Evolutionary conservation across 2,113 vertebrate genomes (phyloP).

Genomic region (Percopsis transmontana): DNA sequence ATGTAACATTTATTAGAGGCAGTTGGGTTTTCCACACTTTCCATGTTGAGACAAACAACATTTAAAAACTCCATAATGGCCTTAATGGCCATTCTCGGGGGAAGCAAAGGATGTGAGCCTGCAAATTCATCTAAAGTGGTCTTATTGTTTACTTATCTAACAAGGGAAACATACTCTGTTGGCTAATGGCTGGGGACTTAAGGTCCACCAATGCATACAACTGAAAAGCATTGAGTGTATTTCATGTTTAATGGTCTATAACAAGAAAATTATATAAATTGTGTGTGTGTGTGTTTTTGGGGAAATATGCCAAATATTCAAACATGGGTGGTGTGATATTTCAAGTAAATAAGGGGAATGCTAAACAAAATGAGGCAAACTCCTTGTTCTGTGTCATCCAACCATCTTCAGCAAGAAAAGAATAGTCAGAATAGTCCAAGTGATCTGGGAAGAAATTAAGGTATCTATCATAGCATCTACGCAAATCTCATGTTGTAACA

Average conservation of each 20-base stretch:
- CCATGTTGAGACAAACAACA: constrained; percentile 24
- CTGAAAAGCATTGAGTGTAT: not conserved
- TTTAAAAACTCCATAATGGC: constrained; percentile 52
- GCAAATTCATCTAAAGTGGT: constrained; percentile 49
- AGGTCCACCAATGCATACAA: not conserved
- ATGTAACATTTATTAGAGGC: constrained; percentile 60
- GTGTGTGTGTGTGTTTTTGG: not conserved
- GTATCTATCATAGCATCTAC: no score
- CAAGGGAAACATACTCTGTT: constrained; percentile 25
- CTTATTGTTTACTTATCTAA: constrained; percentile 46
- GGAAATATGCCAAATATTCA: constrained; percentile 2
- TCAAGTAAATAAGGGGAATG: not conserved
- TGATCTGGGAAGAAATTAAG: no score
- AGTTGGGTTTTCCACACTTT: constrained; percentile 63
- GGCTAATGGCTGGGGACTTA: constrained; percentile 39
- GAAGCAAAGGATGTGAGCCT: constrained; percentile 18
- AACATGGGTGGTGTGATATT: not conserved
- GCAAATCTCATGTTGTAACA: not conserved
- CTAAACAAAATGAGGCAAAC: constrained; percentile 2
- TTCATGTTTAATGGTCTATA: constrained; percentile 2
- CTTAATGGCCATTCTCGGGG: constrained; percentile 46
- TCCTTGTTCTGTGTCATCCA: not conserved
- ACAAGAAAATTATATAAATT: constrained; percentile 8
- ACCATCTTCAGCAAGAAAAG: not conserved
- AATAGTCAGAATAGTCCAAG: no score